Percentiles rank a stretch among this genome's conserved stretches.
Conservation (phyloP, 1,140 invertebrate genomes). For the Eupristina koningsbergeri region DNA sequence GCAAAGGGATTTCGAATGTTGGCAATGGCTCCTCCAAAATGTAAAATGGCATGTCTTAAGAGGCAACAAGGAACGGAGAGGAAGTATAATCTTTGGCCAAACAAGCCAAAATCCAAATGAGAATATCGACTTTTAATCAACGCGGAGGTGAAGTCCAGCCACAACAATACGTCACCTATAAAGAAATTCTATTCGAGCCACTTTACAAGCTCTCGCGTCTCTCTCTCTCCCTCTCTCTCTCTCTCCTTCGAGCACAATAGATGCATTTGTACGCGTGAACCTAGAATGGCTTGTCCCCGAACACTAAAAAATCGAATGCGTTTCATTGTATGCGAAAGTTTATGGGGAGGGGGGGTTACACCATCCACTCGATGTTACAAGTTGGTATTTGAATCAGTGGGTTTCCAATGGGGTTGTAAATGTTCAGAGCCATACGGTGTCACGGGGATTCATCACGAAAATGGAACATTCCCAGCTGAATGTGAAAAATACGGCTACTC, state of each 20-base stretch:
- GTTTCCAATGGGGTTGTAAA: conserved; percentile 8
- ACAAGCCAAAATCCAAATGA: neutral
- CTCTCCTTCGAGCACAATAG: neutral
- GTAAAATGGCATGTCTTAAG: neutral
- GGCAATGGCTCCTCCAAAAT: neutral
- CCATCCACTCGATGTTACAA: neutral
- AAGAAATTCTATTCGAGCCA: neutral
- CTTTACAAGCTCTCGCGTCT: neutral
- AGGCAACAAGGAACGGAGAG: neutral
- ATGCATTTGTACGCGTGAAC: neutral
- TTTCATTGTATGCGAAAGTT: neutral
- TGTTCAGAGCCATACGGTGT: neutral
- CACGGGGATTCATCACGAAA: conserved; percentile 4
- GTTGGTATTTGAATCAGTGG: neutral
- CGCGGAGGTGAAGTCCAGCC: conserved; percentile 6
- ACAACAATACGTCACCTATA: conserved; percentile 25
- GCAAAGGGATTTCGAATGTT: too few species aligned
- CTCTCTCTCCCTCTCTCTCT: neutral
- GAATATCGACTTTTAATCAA: conserved; percentile 38
- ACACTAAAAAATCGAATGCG: conserved; percentile 1
- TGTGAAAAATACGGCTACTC: neutral
- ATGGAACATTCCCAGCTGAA: neutral
- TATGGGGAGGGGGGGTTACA: neutral
- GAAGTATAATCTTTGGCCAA: neutral
- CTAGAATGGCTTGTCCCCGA: too few species aligned